Base-by-base conservation (phyloP, 2,888 invertebrate species). In the Rhorus exstirpatorius region DNA sequence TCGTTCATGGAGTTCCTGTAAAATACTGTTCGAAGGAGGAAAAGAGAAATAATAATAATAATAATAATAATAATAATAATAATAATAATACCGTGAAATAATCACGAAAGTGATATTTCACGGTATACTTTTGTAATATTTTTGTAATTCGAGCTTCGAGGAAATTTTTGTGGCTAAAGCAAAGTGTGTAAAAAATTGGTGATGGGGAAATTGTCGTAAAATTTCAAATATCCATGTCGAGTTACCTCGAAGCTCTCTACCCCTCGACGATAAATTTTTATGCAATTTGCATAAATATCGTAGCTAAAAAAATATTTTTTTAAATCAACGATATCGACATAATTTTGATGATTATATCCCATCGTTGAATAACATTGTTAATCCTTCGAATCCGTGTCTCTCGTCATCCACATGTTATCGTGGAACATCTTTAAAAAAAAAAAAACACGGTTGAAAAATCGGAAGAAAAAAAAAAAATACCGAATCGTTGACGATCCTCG, bases 401-500 rank as follows among this genome's bases (percentile, higher is more conserved):
- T 90, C 91, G 91, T 92, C 91, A 92, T 90, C 91, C 92, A 92
- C 91, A 92, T 91, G 91, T 90, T 86, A 88, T 87, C 88, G 89
- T 89, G 90, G 88, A 84, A 38, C 24, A 46, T 1, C 61, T 65
- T 44, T 46, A n/a, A 67, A 21, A 8, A 70, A 61, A 35, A 17
- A n/a, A 14, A 61, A 26, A 26, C 24, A 41, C 60, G 14, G 53
- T 53, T 12, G 12, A 44, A 55, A 24, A 51, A 51, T 21, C 4
- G 6, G 19, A 24, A 53, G 38, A 72, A 86, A 61, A 35, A 58
- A 14, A 17, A 17, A 6, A 70, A 14, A 75, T 38, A 79, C 79
- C 74, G 65, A 10, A 67, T 72, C 49, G 72, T 67, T 35, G 12
- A 35, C 19, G n/a, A 31, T 7, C 26, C 46, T 46, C 26, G 14